phyloP scores from a whole-genome alignment of 2,888 invertebrate genomes.

The Nipponacmea schrenckii region DNA sequence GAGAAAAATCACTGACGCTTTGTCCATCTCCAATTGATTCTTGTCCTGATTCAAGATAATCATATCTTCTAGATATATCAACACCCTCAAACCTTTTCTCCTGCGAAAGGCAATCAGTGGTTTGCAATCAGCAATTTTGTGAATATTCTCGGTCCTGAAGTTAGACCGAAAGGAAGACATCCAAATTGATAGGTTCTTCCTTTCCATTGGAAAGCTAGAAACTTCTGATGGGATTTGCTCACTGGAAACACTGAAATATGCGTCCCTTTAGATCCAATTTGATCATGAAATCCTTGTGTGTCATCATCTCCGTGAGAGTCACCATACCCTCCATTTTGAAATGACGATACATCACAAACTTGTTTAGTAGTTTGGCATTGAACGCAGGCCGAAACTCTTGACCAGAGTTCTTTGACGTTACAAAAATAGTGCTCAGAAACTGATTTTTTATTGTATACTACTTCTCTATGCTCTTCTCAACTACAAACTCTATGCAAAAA shows the following conservation, averaged over 20 bases:
- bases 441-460: background rate
- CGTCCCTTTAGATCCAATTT: constrained; percentile 24
- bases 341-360: constrained; percentile 16
- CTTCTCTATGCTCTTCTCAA: background rate
- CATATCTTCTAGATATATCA: constrained; percentile 26
- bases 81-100: constrained; percentile 17
- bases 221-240: constrained; percentile 7
- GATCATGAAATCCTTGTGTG: constrained; percentile 19
- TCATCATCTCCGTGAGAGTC: constrained; percentile 13
- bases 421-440: constrained; percentile 12
- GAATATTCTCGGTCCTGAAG: constrained; percentile 14
- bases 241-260: constrained; percentile 27
- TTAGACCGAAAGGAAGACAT: constrained; percentile 23
- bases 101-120: constrained; percentile 15
- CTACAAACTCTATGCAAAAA: background rate
- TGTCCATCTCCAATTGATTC: constrained; percentile 4
- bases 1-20: background rate
- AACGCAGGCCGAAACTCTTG: constrained; percentile 16
- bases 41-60: constrained; percentile 13
- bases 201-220: constrained; percentile 19
- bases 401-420: constrained; percentile 15
- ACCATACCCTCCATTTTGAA: constrained; percentile 19
- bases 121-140: constrained; percentile 27
- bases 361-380: constrained; percentile 19
- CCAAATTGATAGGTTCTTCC: constrained; percentile 17